Evolutionary conservation across 2,113 vertebrate genomes (phyloP).

Genomic region (Dermatemys mawii): DNA sequence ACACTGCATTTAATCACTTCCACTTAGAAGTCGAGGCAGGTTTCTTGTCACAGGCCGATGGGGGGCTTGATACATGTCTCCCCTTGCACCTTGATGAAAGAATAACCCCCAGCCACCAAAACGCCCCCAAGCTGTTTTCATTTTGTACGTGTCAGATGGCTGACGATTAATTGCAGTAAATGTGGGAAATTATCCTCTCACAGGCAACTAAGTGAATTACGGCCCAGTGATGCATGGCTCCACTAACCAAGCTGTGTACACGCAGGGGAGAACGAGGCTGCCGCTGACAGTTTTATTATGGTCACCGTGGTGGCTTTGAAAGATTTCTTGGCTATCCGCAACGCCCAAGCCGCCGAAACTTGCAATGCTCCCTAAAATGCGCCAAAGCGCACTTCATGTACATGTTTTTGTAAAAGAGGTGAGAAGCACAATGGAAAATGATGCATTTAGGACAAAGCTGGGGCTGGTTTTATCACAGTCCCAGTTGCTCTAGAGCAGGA

Average conservation of each 20-base stretch:
- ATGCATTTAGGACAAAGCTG: neutral
- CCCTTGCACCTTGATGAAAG: neutral
- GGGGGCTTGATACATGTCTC: neutral
- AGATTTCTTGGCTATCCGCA: slow-evolving; percentile 31
- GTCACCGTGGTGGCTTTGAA: neutral
- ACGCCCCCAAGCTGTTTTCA: neutral
- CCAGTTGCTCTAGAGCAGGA: neutral
- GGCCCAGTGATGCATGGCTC: neutral
- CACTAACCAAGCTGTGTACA: neutral
- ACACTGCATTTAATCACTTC: neutral
- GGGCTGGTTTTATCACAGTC: neutral
- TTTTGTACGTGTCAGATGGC: neutral
- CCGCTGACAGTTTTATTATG: slow-evolving; percentile 28
- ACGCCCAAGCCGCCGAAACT: neutral
- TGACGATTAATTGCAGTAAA: neutral
- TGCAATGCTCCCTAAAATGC: slow-evolving; percentile 12
- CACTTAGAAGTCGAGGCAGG: neutral
- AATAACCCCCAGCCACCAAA: neutral
- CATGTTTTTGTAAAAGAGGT: neutral
- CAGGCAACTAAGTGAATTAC: neutral
- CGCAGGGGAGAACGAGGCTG: neutral
- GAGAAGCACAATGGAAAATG: neutral
- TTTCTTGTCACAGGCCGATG: neutral
- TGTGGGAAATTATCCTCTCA: neutral
- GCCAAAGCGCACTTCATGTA: neutral